Percentiles rank a stretch among this genome's conserved stretches.
These are phyloP conservation scores for Zygothrica quintamaculata DNA, from an alignment of 2,888 invertebrate genomes.

Conservation along the genomic window DNA sequence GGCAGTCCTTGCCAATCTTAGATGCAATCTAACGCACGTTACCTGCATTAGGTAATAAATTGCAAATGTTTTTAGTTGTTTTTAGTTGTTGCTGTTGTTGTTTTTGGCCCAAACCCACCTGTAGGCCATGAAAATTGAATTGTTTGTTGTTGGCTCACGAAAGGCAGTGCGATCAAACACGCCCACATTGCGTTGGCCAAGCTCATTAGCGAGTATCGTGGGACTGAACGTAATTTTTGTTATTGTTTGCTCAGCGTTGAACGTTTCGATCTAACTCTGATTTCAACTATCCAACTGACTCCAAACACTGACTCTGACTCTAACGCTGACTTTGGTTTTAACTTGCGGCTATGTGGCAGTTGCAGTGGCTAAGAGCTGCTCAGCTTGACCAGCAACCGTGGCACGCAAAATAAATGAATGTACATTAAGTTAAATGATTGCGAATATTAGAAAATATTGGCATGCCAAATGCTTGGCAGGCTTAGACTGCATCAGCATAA, in stretches of 20 bases:
- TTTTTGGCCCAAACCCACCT: conserved; percentile 45
- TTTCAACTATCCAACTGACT: conserved; percentile 8
- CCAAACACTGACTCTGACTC: conserved; percentile 8
- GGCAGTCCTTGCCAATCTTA: conserved; percentile 55
- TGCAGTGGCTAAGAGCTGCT: conserved; percentile 4
- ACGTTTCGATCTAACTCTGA: conserved; percentile 23
- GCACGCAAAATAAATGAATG: conserved; percentile 69
- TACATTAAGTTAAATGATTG: conserved; percentile 77
- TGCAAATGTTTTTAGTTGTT: conserved; percentile 61
- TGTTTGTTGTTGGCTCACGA: conserved; percentile 72
- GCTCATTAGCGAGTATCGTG: conserved; percentile 76
- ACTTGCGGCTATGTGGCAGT: too few relatives aligned
- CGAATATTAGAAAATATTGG: conserved; percentile 77
- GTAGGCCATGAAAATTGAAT: conserved; percentile 73
- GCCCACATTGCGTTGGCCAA: conserved; percentile 74
- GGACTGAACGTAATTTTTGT: conserved; percentile 53
- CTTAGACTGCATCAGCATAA: conserved; percentile 11
- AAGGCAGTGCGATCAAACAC: conserved; percentile 54
- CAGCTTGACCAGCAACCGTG: conserved; percentile 31
- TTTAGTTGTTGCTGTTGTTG: too few relatives aligned
- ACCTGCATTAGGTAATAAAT: conserved; percentile 74
- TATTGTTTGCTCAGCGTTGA: conserved; percentile 64
- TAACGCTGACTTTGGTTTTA: neutral
- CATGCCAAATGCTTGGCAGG: conserved; percentile 58
- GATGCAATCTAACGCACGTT: conserved; percentile 72